These are phyloP conservation scores for Chelmon rostratus DNA, from an alignment of 2,797 vertebrate genomes.

Conservation along the genomic window DNA sequence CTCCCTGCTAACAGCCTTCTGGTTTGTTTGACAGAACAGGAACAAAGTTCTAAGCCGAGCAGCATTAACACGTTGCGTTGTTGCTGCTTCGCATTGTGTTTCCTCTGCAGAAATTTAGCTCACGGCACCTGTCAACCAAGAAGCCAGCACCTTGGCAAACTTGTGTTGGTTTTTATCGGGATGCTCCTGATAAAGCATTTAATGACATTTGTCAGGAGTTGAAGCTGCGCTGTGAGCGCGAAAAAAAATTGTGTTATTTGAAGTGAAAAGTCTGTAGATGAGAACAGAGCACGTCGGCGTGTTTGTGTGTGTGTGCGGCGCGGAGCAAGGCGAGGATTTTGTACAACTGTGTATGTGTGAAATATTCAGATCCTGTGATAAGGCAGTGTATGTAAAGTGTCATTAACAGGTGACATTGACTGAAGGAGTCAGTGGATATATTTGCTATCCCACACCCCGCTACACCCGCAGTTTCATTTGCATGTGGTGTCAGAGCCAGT, in stretches of 20 bases:
- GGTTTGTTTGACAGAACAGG: slow-evolving; percentile 87
- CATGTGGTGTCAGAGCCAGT: slow-evolving; percentile 79
- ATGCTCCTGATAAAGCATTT: slow-evolving; percentile 73
- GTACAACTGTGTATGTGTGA: slow-evolving; percentile 29
- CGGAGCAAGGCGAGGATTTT: slow-evolving; percentile 34
- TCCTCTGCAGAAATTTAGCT: slow-evolving; percentile 66
- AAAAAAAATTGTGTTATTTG: slow-evolving; percentile 33
- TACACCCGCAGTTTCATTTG: slow-evolving; percentile 84
- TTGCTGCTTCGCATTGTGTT: slow-evolving; percentile 69
- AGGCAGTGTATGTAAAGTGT: slow-evolving; percentile 76
- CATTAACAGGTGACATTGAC: slow-evolving; percentile 89
- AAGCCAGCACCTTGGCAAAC: slow-evolving; percentile 56
- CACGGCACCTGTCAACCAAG: slow-evolving; percentile 65
- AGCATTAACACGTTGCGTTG: slow-evolving; percentile 72
- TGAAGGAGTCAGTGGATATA: slow-evolving; percentile 84
- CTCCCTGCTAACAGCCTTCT: slow-evolving; percentile 43
- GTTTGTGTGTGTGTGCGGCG: slow-evolving; percentile 39
- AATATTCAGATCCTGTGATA: slow-evolving; percentile 71
- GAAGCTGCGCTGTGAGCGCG: slow-evolving; percentile 42
- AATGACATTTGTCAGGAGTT: slow-evolving; percentile 76
- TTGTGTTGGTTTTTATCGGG: slow-evolving; percentile 71
- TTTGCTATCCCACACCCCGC: slow-evolving; percentile 81
- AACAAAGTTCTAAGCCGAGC: slow-evolving; percentile 56
- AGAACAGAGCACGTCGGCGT: slow-evolving; percentile 37
- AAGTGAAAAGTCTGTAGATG: slow-evolving; percentile 62